Evolutionary conservation across 2,797 vertebrate genomes (phyloP).

Genomic region (Poecilia wingei): DNA sequence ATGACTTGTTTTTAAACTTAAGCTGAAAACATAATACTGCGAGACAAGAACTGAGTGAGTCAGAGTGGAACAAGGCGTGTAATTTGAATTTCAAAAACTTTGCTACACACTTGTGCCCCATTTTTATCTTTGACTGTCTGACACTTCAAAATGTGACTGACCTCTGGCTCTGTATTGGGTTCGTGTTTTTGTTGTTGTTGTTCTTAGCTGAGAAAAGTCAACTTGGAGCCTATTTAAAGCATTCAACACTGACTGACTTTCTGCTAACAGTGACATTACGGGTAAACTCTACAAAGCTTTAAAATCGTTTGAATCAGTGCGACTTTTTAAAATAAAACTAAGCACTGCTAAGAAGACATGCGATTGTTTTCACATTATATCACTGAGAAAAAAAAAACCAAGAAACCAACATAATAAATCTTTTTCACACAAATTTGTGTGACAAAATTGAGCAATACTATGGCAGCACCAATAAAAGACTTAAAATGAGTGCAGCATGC

Average conservation of each 20-base stretch:
- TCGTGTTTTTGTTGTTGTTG: constrained; percentile 8
- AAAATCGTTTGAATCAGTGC: constrained; percentile 31
- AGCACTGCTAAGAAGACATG: constrained; percentile 17
- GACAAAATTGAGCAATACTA: constrained; percentile 8
- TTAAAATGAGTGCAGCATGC: constrained; percentile 10
- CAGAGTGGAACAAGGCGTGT: background rate
- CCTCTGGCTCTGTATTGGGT: background rate
- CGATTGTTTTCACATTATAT: background rate
- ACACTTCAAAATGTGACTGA: constrained; percentile 14
- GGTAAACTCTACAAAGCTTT: constrained; percentile 10
- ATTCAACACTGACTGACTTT: constrained; percentile 20
- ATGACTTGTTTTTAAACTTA: constrained; percentile 49
- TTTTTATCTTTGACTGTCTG: background rate
- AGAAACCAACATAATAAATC: background rate
- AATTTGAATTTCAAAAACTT: background rate
- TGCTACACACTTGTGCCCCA: background rate
- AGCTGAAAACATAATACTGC: constrained; percentile 28
- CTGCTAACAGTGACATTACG: constrained; percentile 19
- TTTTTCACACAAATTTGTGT: constrained; percentile 9
- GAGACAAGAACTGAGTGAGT: constrained; percentile 29
- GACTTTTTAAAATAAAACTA: constrained; percentile 24
- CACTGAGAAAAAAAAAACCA: constrained; percentile 6
- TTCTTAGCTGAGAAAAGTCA: constrained; percentile 16
- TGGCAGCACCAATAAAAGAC: constrained; percentile 45
- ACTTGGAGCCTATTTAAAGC: constrained; percentile 10